Conservation (phyloP, 2,888 invertebrate species). For the Caradrina kadenii region DNA sequence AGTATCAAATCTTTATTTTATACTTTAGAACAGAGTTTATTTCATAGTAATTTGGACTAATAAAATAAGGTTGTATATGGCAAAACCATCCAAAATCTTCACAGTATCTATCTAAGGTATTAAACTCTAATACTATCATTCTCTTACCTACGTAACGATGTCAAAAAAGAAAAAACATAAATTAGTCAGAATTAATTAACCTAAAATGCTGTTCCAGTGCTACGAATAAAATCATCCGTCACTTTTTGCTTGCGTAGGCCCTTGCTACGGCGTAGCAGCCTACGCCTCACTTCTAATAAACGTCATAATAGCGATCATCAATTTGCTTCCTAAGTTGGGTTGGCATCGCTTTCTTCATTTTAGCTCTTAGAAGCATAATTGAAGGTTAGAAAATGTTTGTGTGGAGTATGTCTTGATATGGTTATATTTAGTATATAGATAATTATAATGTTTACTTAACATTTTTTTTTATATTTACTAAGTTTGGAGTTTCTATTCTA, state of each 20-base stretch:
- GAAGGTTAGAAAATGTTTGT: not conserved
- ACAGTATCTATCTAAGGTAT: too few species aligned
- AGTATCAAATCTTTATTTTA: too few species aligned
- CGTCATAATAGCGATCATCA: slow-evolving; percentile 35
- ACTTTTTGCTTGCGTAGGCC: slow-evolving; percentile 31
- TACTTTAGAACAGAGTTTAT: too few species aligned
- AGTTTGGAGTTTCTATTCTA: too few species aligned
- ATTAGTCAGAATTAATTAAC: not conserved
- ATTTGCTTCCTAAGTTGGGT: slow-evolving; percentile 19
- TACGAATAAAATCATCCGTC: slow-evolving; percentile 31
- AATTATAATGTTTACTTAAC: too few species aligned
- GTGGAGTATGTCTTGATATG: not conserved
- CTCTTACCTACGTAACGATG: not conserved
- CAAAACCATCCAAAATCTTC: too few species aligned
- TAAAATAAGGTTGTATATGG: too few species aligned
- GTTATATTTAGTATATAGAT: too few species aligned
- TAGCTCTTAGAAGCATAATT: slow-evolving; percentile 3
- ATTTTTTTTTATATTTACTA: too few species aligned
- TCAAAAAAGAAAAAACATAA: not conserved
- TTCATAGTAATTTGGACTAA: too few species aligned
- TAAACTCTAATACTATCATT: too few species aligned
- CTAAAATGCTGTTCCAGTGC: not conserved
- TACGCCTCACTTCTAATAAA: slow-evolving; percentile 32
- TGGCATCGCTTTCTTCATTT: slow-evolving; percentile 20
- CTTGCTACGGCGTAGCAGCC: slow-evolving; percentile 39